These are phyloP conservation scores for Stenolophus ochropezus DNA, from an alignment of 2,888 invertebrate genomes.

Conservation along the genomic window DNA sequence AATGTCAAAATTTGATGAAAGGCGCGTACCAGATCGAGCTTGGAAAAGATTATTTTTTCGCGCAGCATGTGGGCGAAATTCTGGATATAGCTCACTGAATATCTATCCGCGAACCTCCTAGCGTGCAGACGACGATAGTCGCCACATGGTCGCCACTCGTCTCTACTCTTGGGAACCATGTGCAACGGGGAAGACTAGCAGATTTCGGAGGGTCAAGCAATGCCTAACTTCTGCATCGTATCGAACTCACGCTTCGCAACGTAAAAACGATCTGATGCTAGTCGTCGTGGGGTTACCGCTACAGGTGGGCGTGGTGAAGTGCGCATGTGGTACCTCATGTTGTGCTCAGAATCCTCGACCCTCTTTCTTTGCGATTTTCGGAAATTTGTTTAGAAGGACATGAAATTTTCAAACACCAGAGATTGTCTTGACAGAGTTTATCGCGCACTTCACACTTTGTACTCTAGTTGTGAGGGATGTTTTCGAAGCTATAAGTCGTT, in stretches of 20 bases:
- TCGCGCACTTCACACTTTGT: background rate
- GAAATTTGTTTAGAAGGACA: too few relatives aligned
- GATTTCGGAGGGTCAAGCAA: background rate
- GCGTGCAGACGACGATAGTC: background rate
- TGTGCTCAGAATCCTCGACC: too few relatives aligned
- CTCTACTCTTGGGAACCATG: too few relatives aligned
- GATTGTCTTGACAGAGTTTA: background rate
- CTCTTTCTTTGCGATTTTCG: too few relatives aligned
- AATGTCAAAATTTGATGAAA: background rate
- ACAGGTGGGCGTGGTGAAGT: conserved; percentile 54
- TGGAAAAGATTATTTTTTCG: background rate
- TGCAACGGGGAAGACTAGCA: background rate
- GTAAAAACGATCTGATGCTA: background rate
- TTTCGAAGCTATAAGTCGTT: background rate
- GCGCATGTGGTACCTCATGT: background rate
- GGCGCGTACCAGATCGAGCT: background rate
- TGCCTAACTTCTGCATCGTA: too few relatives aligned
- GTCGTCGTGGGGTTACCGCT: conserved; percentile 13
- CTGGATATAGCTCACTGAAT: background rate
- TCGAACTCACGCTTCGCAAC: too few relatives aligned
- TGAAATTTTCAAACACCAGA: too few relatives aligned
- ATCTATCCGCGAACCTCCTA: background rate
- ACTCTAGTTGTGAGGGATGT: background rate
- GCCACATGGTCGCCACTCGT: background rate
- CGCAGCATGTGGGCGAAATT: background rate